These are phyloP conservation scores for Habroteleia sp. DNA, from an alignment of 2,888 invertebrate species.

Conservation along the genomic window DNA sequence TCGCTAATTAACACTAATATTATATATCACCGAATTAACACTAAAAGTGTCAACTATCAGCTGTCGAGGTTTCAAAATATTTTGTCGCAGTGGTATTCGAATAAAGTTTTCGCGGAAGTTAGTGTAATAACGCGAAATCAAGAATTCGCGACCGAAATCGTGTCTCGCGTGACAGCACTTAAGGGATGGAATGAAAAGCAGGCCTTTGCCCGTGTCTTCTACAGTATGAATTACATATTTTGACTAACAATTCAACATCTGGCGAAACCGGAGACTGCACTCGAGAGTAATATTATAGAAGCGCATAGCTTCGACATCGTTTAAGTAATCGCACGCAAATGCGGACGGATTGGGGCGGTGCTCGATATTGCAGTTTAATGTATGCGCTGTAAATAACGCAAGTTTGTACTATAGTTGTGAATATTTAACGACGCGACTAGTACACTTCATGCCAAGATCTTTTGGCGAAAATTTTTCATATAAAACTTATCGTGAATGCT, in stretches of 20 bases:
- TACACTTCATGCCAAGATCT: conserved; percentile 34
- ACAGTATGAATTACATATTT: conserved; percentile 49
- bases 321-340: conserved; percentile 59
- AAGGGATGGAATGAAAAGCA: conserved; percentile 34
- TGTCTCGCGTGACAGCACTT: conserved; percentile 31
- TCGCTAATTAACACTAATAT: too few relatives aligned
- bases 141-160: conserved; percentile 27
- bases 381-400: conserved; percentile 57
- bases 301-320: conserved; percentile 53
- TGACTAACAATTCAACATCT: conserved; percentile 56
- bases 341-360: conserved; percentile 46
- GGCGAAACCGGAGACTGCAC: conserved; percentile 49
- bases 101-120: conserved; percentile 12
- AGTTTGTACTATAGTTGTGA: conserved; percentile 51
- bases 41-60: too few relatives aligned
- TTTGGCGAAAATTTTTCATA: conserved; percentile 27
- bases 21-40: too few relatives aligned
- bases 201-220: conserved; percentile 37
- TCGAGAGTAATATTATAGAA: conserved; percentile 44
- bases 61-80: neutral
- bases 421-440: conserved; percentile 49
- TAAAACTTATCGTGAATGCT: conserved; percentile 13
- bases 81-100: neutral
- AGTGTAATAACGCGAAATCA: conserved; percentile 27
- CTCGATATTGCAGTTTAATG: conserved; percentile 51